Evolutionary conservation across 2,888 invertebrate genomes (phyloP), one percentile per base, ranked within the genome.

Genomic region (Campopleginae sp.): DNA sequence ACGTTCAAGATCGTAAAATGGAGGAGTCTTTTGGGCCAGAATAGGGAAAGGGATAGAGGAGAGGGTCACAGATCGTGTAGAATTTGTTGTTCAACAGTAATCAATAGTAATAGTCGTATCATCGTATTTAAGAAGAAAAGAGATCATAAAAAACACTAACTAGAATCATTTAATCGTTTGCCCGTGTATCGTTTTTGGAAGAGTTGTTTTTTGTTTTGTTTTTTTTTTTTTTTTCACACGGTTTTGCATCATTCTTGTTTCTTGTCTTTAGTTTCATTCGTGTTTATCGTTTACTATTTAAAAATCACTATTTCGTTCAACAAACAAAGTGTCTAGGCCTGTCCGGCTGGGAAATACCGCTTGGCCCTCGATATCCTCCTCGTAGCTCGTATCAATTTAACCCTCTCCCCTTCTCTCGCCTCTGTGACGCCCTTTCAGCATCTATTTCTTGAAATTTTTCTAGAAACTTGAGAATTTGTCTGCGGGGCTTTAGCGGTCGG

Each of bases 141-240:
- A 94, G 93, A 93, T 93, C 93, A 93, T 93, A 94, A 93, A 94
- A 93, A 93, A 92, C 93, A 92, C 93, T 94, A 94, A 93, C 93
- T 94, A 93, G 92, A 93, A 93, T 93, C 91, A 92, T 93, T 90
- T 90, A 89, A 89, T 88, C 89, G 82, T 87, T 48, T 65, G 54
- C 85, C 12, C 42, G 33, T 61, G 44, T 79, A 33, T 68, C 17
- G 65, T 80, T 74, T 87, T 86, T 90, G 91, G 91, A 91, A 91
- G 91, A 91, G 90, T 85, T 66, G 78, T 85, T 58, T 92, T 89
- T 0, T n/a, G n/a, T n/a, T n/a, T n/a, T n/a, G 90, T 85, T 66
- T 75, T 85, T 58, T 92, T 89, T 0, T 85, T 66, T 75, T 85
- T 58, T 92, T 89, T 0, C 89, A 91, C 90, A 87, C 89, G 85